phyloP scores from a whole-genome alignment of 2,797 vertebrate genomes.

The Chiropotes sagulatus region DNA sequence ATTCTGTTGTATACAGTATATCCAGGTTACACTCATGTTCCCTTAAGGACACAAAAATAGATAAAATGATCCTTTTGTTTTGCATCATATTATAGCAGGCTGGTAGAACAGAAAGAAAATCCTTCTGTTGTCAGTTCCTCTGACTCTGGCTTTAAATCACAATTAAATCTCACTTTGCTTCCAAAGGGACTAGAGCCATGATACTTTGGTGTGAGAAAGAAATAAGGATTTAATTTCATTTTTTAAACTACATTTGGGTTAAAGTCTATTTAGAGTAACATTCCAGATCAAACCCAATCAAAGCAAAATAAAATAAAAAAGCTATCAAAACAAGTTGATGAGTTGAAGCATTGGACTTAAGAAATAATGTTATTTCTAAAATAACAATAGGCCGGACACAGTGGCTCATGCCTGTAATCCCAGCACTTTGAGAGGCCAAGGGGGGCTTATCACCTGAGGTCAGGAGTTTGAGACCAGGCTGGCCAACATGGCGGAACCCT shows the following conservation, averaged over 20 bases:
- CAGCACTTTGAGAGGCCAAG: not conserved
- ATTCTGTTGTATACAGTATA: not conserved
- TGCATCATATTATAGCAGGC: not conserved
- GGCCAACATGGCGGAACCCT: not conserved
- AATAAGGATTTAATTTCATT: not conserved
- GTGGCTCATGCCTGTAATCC: no score
- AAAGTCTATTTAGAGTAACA: not conserved
- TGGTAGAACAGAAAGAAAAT: not conserved
- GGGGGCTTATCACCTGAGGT: not conserved
- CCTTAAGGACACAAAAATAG: not conserved
- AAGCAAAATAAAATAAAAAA: not conserved
- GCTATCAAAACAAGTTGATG: not conserved
- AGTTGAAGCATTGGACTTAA: not conserved
- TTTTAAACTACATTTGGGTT: not conserved
- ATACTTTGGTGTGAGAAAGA: not conserved
- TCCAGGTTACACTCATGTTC: not conserved
- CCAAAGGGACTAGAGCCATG: not conserved
- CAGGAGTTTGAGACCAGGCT: not conserved
- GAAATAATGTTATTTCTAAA: not conserved
- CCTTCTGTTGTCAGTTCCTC: not conserved
- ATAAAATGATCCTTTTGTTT: not conserved
- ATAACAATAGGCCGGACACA: not conserved
- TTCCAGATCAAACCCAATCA: not conserved
- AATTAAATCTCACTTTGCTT: not conserved
- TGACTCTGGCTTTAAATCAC: not conserved